Base-by-base conservation (phyloP, 2,888 invertebrate genomes). In the Cenopis cana region DNA sequence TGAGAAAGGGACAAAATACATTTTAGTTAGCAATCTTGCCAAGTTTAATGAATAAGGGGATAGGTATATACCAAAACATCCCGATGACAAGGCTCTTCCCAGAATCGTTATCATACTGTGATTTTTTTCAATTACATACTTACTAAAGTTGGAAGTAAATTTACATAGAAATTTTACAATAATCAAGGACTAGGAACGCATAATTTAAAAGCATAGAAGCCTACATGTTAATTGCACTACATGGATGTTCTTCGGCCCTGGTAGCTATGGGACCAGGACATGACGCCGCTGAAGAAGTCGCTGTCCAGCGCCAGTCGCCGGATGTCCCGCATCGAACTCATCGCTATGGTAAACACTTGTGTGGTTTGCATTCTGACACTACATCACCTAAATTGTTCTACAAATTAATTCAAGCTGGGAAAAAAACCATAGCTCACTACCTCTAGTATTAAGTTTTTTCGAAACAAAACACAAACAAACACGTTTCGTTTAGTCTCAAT, bases 211-310 rank as follows among this genome's bases (percentile, higher is more conserved):
- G 9, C 54, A 46, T 54, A 29, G 41, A 54, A n/a, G n/a, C 50
- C 50, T 57, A 65, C 64, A 46, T 67, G 67, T 55, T 61, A 61
- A 50, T 55, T 50, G 68, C 62, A 82, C 82, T 82, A 82, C 82
- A 83, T 74, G 60, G 62, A 79, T 84, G 79, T 89, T 86, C 82
- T 85, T 76, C 80, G 77, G 77, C 76, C 84, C 85, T 85, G 86
- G 78, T 95, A 97, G 96, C 94, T 97, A 84, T 97, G 97, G 96
- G 97, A 97, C 94, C 97, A 97, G 94, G 97, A 97, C 91, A 97
- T 97, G 94, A 95, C 95, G 87, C 96, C 97, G 86, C 94, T 97
- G 91, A 97, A 97, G 95, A 95, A 95, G 90, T 96, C 96, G 83
- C 94, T 97, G 79, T 96, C 97, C 80, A 94, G 94, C 84, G 95